A percentile compares a stretch with the other conserved stretches of the same genome.
Conservation (phyloP, 2,797 vertebrate species). For the Manis crassicaudata region DNA sequence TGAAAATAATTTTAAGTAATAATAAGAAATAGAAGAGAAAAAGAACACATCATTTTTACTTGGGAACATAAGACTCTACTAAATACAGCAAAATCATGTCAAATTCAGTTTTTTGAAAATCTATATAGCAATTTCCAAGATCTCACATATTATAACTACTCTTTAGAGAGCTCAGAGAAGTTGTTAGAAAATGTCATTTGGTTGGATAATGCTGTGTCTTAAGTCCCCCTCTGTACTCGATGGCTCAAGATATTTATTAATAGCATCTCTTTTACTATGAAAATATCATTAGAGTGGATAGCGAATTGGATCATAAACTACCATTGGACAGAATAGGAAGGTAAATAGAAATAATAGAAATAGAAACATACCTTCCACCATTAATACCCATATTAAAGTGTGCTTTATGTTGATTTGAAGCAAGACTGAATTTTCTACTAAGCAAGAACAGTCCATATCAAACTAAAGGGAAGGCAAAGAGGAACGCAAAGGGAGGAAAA, state of each 20-base stretch:
- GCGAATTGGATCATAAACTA: not conserved
- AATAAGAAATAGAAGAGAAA: not conserved
- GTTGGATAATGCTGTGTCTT: not conserved
- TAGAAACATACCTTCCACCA: not conserved
- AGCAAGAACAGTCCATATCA: not conserved
- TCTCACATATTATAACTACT: not conserved
- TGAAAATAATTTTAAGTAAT: constrained; percentile 46
- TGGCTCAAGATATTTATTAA: not conserved
- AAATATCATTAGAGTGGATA: not conserved
- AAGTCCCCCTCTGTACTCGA: not conserved
- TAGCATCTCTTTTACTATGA: not conserved
- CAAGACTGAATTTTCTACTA: not conserved
- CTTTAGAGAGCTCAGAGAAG: not conserved
- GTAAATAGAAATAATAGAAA: not conserved
- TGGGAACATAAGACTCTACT: not conserved
- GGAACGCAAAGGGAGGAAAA: not conserved
- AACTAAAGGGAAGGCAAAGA: not conserved
- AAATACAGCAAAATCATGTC: not conserved
- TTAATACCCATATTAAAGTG: not conserved
- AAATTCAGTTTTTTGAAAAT: not conserved
- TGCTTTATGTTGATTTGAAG: not conserved
- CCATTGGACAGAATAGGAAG: not conserved
- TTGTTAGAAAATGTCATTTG: not conserved
- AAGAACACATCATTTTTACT: not conserved
- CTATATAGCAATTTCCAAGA: not conserved